phyloP scores from a whole-genome alignment of 2,113 vertebrate genomes.

The Mustela lutreola region DNA sequence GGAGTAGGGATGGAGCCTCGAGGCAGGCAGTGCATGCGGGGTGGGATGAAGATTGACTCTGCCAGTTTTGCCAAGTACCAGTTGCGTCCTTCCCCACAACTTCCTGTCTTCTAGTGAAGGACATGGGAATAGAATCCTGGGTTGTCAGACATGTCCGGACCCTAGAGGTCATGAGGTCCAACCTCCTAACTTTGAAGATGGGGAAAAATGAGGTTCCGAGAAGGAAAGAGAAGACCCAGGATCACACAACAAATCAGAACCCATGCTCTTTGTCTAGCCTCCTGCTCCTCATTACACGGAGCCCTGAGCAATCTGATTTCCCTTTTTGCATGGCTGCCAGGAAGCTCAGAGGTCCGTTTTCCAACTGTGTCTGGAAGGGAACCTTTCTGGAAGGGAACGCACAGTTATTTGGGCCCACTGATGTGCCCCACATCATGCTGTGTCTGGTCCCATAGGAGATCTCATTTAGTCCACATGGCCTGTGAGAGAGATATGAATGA shows the following conservation, averaged over 20 bases:
- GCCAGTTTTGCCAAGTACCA: neutral
- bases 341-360: constrained; percentile 3
- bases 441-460: neutral
- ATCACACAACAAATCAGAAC: neutral
- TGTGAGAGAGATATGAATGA: neutral
- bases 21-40: fast-evolving
- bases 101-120: neutral
- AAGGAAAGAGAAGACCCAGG: neutral
- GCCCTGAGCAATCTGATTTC: neutral
- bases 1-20: neutral
- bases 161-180: neutral
- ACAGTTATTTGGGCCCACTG: neutral
- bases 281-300: neutral
- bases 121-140: neutral
- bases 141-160: neutral
- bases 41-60: neutral
- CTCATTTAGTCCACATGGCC: neutral
- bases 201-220: neutral
- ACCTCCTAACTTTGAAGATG: neutral
- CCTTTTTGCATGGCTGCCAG: neutral
- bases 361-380: neutral
- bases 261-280: neutral
- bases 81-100: neutral
- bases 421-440: neutral
- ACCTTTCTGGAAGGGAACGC: neutral